Conservation (phyloP, 2,113 vertebrate species). For the Leiothrix lutea region DNA sequence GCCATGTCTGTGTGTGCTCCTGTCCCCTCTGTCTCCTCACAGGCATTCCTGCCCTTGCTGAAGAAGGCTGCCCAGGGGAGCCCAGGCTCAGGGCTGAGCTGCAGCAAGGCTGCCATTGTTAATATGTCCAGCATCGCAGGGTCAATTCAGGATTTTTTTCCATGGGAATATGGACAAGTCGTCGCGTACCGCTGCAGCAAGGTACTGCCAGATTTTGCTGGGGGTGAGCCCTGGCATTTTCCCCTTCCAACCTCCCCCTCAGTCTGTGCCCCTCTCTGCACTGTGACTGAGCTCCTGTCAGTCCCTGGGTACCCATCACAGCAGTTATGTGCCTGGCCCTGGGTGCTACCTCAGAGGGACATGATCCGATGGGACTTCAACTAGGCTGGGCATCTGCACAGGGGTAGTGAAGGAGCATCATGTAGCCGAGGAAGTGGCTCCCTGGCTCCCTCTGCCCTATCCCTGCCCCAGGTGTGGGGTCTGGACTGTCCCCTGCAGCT, state of each 20-base stretch:
- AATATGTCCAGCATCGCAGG: slow-evolving; percentile 39
- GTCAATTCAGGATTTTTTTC: not conserved
- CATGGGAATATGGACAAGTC: not conserved
- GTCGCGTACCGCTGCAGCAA: slow-evolving; percentile 48
- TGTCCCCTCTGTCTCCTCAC: accelerated
- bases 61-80: slow-evolving; percentile 11
- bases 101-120: slow-evolving; percentile 29
- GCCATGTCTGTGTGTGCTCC: accelerated
- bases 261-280: not conserved
- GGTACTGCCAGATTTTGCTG: not conserved
- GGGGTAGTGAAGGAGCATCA: not conserved
- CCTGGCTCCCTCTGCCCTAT: not conserved
- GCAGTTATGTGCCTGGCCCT: not conserved
- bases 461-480: not conserved
- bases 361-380: accelerated
- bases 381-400: accelerated
- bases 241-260: not conserved
- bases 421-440: not conserved
- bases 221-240: not conserved
- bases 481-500: not conserved
- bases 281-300: not conserved
- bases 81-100: not conserved
- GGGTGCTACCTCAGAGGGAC: not conserved
- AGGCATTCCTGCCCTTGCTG: slow-evolving; percentile 11
- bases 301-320: not conserved